These are phyloP conservation scores for Aphodius sticticus DNA, from an alignment of 2,888 invertebrate genomes.

Conservation along the genomic window DNA sequence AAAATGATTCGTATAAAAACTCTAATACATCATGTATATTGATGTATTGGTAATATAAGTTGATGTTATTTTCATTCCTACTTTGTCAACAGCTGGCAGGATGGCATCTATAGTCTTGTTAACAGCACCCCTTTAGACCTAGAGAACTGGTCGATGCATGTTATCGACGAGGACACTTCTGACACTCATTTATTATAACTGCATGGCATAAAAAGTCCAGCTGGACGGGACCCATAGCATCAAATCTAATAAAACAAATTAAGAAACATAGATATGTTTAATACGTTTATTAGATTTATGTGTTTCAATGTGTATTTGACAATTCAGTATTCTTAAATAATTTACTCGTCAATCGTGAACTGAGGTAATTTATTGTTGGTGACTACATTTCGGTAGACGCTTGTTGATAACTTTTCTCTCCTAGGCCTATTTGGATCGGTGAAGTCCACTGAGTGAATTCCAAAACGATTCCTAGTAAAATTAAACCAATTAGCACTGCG, in stretches of 20 bases:
- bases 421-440: conserved; percentile 61
- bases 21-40: too few species aligned
- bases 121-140: too few species aligned
- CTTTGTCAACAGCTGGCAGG: too few species aligned
- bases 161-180: background rate
- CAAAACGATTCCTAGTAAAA: conserved; percentile 60
- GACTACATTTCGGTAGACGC: conserved; percentile 63
- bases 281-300: background rate
- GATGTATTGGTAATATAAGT: too few species aligned
- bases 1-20: too few species aligned
- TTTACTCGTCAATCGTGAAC: conserved; percentile 13
- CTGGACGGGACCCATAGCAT: background rate
- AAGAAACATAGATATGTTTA: background rate
- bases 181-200: too few species aligned
- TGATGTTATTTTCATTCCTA: too few species aligned
- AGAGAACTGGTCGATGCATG: too few species aligned
- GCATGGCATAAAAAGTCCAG: too few species aligned
- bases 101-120: too few species aligned
- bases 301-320: background rate
- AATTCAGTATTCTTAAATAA: background rate
- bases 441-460: conserved; percentile 72
- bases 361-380: conserved; percentile 48
- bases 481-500: background rate
- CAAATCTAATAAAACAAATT: background rate
- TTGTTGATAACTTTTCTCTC: conserved; percentile 68